phyloP scores from a whole-genome alignment of 2,888 invertebrate genomes.

The Anagyrus pseudococci region DNA sequence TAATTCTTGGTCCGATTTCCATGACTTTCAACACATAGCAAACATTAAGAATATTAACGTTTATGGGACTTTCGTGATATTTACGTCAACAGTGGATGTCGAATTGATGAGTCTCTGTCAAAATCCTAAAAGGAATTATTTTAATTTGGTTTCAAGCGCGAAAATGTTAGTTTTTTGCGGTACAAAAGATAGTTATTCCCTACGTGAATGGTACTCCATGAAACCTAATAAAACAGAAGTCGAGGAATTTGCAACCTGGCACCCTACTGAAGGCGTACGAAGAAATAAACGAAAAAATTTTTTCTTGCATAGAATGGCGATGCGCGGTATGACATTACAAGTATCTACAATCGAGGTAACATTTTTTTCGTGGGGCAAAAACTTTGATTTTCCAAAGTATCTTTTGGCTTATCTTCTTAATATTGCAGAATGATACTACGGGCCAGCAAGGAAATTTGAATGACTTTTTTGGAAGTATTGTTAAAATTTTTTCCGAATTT shows the following conservation, averaged over 20 bases:
- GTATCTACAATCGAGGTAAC: slow-evolving; percentile 36
- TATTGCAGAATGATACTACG: no score
- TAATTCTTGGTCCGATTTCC: slow-evolving; percentile 13
- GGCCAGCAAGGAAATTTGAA: no score
- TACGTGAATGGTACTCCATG: slow-evolving; percentile 46
- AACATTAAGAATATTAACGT: slow-evolving; percentile 34
- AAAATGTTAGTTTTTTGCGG: slow-evolving; percentile 43
- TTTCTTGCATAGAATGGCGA: slow-evolving; percentile 40
- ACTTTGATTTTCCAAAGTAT: no score
- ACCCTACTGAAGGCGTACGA: slow-evolving; percentile 18
- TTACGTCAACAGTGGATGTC: slow-evolving; percentile 24
- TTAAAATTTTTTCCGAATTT: no score
- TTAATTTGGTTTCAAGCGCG: slow-evolving; percentile 41
- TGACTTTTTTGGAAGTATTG: no score
- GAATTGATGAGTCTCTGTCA: slow-evolving; percentile 32
- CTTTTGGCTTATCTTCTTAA: no score
- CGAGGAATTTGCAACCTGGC: slow-evolving; percentile 24
- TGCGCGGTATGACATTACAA: slow-evolving; percentile 40
- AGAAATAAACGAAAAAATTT: slow-evolving; percentile 18
- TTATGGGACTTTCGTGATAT: slow-evolving; percentile 47
- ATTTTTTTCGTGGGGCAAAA: no score
- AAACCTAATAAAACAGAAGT: slow-evolving; percentile 30
- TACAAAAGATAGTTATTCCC: slow-evolving; percentile 14
- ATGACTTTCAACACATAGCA: slow-evolving; percentile 38
- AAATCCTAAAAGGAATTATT: slow-evolving; percentile 37